These are phyloP conservation scores for Semnornis frantzii DNA, from an alignment of 2,113 vertebrate species.

Conservation along the genomic window DNA sequence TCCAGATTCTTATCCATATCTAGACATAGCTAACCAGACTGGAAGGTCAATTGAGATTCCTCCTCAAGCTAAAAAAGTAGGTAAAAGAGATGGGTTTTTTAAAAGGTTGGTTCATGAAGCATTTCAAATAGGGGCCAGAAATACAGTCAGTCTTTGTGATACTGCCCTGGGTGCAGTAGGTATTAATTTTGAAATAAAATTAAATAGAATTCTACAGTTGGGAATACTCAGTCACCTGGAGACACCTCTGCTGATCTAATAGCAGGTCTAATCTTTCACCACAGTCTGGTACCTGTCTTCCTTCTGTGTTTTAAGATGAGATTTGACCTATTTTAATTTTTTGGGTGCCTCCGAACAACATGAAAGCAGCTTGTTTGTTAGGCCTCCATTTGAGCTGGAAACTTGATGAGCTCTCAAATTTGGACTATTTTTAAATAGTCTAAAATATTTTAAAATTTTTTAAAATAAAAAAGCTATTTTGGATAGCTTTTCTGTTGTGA, in stretches of 20 bases:
- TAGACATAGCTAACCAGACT: conserved; percentile 95
- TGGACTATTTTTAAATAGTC: rapidly evolving
- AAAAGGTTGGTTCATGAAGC: not conserved
- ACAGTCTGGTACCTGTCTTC: not conserved
- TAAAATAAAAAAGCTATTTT: not conserved
- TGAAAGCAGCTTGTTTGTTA: not conserved
- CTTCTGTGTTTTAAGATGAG: not conserved
- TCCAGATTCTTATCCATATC: conserved; percentile 79
- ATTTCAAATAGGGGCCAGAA: not conserved
- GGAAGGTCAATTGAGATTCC: conserved; percentile 90
- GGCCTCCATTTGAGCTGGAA: not conserved
- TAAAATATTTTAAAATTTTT: too few relatives aligned
- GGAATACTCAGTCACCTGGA: not conserved
- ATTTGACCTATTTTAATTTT: not conserved
- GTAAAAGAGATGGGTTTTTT: not conserved
- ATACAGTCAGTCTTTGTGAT: not conserved
- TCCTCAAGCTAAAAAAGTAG: conserved; percentile 84
- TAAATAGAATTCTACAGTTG: not conserved
- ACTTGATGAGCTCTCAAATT: not conserved
- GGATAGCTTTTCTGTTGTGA: not conserved
- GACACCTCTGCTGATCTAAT: not conserved
- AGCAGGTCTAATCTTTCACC: not conserved
- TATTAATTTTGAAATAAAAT: not conserved
- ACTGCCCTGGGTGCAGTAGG: not conserved
- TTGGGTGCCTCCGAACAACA: not conserved